These are phyloP conservation scores for Pipistrellus kuhlii DNA, from an alignment of 2,797 vertebrate species.

Conservation along the genomic window DNA sequence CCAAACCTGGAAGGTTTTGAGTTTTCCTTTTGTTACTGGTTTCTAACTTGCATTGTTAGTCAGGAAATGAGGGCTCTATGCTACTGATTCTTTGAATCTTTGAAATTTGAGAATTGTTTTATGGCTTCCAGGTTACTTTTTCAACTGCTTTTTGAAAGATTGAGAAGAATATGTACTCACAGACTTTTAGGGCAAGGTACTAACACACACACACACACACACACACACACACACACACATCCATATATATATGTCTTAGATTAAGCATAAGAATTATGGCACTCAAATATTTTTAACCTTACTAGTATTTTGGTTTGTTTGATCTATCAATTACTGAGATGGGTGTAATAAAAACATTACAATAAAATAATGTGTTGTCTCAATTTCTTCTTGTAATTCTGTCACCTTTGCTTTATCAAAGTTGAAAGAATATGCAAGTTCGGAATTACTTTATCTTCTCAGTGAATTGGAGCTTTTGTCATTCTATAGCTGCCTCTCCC, in stretches of 20 bases:
- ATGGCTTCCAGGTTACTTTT: constrained; percentile 50
- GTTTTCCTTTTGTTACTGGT: constrained; percentile 27
- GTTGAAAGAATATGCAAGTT: neutral
- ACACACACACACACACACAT: neutral
- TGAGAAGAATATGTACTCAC: constrained; percentile 15
- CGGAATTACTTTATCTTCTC: neutral
- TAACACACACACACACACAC: neutral
- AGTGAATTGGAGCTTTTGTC: neutral
- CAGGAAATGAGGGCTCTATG: constrained; percentile 31
- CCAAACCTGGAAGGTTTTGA: neutral
- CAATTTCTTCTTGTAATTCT: constrained; percentile 23
- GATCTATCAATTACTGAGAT: neutral
- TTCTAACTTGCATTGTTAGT: neutral
- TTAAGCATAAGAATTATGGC: neutral
- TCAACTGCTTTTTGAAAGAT: constrained; percentile 26
- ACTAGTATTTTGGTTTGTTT: neutral
- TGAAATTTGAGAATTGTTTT: constrained; percentile 65
- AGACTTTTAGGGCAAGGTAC: constrained; percentile 17
- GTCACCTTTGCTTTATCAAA: constrained; percentile 19
- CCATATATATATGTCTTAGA: neutral
- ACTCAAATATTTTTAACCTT: neutral
- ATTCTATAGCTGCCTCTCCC: neutral
- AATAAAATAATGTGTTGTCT: constrained; percentile 33
- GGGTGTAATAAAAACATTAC: neutral
- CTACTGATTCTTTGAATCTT: constrained; percentile 39